Evolutionary conservation across 2,797 vertebrate genomes (phyloP), one percentile per base, ranked within the genome.

Genomic region (Melanotaenia maccullochi): DNA sequence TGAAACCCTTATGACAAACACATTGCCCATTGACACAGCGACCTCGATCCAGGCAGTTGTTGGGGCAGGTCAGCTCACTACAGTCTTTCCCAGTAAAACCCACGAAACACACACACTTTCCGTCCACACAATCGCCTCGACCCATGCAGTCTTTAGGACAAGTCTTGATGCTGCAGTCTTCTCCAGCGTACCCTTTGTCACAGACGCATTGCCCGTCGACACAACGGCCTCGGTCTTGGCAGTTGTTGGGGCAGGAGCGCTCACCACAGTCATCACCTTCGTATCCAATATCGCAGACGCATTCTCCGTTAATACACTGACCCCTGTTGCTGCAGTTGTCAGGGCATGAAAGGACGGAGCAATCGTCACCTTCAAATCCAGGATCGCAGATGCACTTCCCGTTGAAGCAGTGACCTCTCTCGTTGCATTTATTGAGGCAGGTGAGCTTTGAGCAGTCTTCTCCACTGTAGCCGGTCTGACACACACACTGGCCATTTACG

Each of bases 381-480:
- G 95, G 95, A 0, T 97, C 95, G 36, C 98, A 99, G 78, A 97
- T 75, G n/a, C 98, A 99, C 32, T 6, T 94, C 1, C 97, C 97
- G 0, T 89, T 88, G 16, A 96, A 60, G 36, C 98, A 99, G 66
- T 95, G 96, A 28, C 98, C 98, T 0, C 82, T 92, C 79, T 94
- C 76, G 24, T 94, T 94, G 75, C 98, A 99, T 70, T 98, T 94
- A 0, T 90, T 85, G 0, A 95, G 97, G 65, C 98, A 99, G 25
- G 95, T 93, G 73, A 92, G 90, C 73, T 96, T 94, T 0, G 95
- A 91, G 83, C 98, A 99, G 83, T 99, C 97, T 0, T 95, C 94
- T 0, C 97, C 97, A 0, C 92, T 85, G 0, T 98, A 99, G 62
- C 96, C 96, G 0, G 91, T 91, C 0, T 95, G 73, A 47, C 98